Evolutionary conservation across 2,797 vertebrate genomes (phyloP), one percentile per base, ranked within the genome.

Genomic region (Amphiprion clarkii): DNA sequence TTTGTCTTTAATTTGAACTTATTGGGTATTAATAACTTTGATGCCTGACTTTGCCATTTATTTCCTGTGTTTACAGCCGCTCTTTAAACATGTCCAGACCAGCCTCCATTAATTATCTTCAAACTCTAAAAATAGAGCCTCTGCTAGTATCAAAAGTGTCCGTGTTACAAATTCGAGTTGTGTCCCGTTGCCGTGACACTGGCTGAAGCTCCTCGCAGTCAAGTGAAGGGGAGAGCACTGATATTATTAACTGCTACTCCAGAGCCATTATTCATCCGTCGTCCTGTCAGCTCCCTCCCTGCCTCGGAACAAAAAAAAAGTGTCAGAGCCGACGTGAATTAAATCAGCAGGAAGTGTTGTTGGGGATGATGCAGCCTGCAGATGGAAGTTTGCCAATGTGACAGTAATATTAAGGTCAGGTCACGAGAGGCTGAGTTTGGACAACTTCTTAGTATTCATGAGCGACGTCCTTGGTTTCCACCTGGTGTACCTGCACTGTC

Each of bases 241-340:
- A 39, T 25, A 17, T 60, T 29, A 31, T 48, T 29, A 70, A 54
- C 46, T n/a, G 44, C 67, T 51, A 39, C 3, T 73, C 53, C 19
- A 12, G 9, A 46, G 63, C 33, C 63, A 60, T 76, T 74, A 76
- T 60, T 71, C 69, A 82, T 77, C 52, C 65, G 63, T 48, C 46
- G 42, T 67, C 40, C 46, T 54, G 56, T 78, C 63, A 51, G 31
- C 53, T n/a, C 14, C 9, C 59, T 16, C 48, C 40, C 46, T 21
- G 40, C 57, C 59, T 19, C 58, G 1, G 39, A 57, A 57, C 29
- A 48, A 25, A 40, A 58, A 58, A 61, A n/a, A 42, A 36, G 27
- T 21, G 52, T 52, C 63, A 3, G 11, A 46, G 49, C 19, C 11
- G 0, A 39, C 25, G 54, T 40, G n/a, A 73, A 78, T 65, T 6